phyloP scores from a whole-genome alignment of 2,113 vertebrate genomes.

The Perccottus glenii region DNA sequence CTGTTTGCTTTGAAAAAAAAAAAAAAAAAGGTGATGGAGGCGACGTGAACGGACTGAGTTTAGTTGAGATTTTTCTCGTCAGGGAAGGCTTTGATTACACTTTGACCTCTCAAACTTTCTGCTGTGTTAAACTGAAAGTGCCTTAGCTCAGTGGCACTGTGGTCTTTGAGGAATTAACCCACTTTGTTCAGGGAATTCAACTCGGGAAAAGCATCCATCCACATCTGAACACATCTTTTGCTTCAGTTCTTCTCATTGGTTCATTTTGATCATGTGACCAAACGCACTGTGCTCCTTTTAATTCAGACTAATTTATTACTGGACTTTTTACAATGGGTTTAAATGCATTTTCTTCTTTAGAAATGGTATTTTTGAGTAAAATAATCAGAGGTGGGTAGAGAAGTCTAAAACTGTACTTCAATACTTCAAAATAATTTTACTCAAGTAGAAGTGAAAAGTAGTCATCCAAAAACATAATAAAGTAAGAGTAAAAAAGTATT shows the following conservation, averaged over 20 bases:
- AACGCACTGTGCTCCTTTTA: neutral
- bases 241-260: neutral
- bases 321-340: neutral
- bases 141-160: constrained; percentile 1
- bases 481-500: too few species aligned
- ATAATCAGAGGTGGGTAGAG: too few species aligned
- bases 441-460: too few species aligned
- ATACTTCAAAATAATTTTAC: too few species aligned
- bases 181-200: neutral
- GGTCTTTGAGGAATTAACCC: too few species aligned
- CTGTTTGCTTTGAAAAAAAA: constrained; percentile 35
- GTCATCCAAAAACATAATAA: too few species aligned
- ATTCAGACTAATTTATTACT: neutral
- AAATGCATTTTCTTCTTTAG: neutral
- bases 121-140: neutral
- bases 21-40: neutral
- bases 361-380: neutral
- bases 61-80: neutral
- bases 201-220: neutral
- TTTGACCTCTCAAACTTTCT: neutral
- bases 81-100: constrained; percentile 35
- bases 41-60: neutral
- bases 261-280: neutral
- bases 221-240: too few species aligned
- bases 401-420: too few species aligned